phyloP scores from a whole-genome alignment of 1,140 invertebrate species.

The Achatina immaculata region DNA sequence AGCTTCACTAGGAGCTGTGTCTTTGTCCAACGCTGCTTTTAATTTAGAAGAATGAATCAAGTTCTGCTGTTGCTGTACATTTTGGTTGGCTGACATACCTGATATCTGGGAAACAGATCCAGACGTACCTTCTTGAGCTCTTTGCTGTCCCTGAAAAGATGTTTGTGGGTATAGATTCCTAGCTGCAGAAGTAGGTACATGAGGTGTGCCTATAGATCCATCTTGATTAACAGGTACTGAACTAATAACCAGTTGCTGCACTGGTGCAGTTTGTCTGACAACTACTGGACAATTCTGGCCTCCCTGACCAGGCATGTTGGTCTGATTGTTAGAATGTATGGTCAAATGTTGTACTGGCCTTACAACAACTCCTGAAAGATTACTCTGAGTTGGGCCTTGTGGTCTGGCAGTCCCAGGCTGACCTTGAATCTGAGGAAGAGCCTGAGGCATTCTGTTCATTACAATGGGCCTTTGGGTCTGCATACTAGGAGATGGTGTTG shows the following conservation, averaged over 20 bases:
- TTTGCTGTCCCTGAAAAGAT: neutral
- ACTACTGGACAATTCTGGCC: neutral
- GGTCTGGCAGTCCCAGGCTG: neutral
- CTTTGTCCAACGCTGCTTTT: neutral
- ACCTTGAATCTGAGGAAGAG: neutral
- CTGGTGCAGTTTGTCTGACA: neutral
- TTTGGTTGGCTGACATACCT: neutral
- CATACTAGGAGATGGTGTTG: neutral
- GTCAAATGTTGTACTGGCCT: conserved; percentile 10
- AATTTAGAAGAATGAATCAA: neutral
- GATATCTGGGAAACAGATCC: neutral
- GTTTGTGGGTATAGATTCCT: neutral
- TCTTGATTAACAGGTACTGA: neutral
- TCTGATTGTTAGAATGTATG: neutral
- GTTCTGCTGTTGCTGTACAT: neutral
- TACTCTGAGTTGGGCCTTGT: neutral
- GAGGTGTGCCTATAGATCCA: neutral
- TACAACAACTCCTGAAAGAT: conserved; percentile 16
- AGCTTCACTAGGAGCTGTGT: conserved; percentile 22
- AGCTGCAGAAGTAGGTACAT: neutral
- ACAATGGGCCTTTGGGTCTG: neutral
- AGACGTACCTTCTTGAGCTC: neutral
- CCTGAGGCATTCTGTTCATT: neutral
- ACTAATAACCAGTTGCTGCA: conserved; percentile 2
- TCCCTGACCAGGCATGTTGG: neutral